A percentile compares a stretch with the other conserved stretches of the same genome.
Conservation (phyloP, 2,797 vertebrate species). For the Sardinella longiceps region DNA sequence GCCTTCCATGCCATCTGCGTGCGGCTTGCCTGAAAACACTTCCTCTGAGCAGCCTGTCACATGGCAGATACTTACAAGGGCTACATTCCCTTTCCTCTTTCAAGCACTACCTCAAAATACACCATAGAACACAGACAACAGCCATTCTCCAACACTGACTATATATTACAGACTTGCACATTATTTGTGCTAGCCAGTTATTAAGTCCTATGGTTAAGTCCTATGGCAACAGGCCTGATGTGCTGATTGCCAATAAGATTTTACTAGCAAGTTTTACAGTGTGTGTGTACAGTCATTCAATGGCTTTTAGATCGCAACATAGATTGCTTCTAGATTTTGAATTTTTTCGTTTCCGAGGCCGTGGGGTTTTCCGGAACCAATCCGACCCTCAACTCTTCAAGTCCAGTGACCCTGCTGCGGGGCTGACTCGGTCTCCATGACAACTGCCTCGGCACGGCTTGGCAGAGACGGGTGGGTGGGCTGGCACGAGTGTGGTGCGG, state of each 20-base stretch:
- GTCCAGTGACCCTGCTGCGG: slow-evolving; percentile 21
- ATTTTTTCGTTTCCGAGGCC: background rate
- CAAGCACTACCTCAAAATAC: background rate
- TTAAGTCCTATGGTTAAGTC: background rate
- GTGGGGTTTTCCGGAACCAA: background rate
- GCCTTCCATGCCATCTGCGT: slow-evolving; percentile 46
- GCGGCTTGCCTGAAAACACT: slow-evolving; percentile 28
- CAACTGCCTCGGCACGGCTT: slow-evolving; percentile 20
- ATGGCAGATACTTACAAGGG: background rate
- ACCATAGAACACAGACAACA: background rate
- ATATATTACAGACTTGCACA: background rate
- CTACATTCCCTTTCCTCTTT: slow-evolving; percentile 1
- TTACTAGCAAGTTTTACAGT: background rate
- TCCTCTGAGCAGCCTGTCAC: slow-evolving; percentile 19
- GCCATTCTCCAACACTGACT: background rate
- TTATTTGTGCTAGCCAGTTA: background rate
- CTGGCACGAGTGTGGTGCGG: slow-evolving; percentile 20
- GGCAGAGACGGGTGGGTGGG: slow-evolving; percentile 25
- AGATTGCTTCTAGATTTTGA: background rate
- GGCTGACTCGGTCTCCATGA: slow-evolving; percentile 11
- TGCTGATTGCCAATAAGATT: background rate
- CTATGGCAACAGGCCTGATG: background rate
- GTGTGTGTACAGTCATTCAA: background rate
- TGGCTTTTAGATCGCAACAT: background rate
- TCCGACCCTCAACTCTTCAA: background rate